These are phyloP conservation scores for Phyllotis vaccarum DNA, from an alignment of 2,797 vertebrate species.

Conservation along the genomic window DNA sequence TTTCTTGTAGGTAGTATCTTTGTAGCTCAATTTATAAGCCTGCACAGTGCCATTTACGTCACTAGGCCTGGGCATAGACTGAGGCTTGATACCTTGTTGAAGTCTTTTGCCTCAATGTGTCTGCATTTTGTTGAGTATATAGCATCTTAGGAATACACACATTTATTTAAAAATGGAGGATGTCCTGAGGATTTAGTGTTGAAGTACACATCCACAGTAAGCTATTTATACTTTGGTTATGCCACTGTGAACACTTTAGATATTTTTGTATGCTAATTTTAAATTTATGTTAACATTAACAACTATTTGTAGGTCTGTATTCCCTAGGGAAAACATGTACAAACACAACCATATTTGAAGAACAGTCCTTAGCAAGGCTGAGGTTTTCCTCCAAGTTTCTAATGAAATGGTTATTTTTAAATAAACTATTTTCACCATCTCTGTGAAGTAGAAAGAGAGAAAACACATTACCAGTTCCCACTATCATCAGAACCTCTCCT, in stretches of 20 bases:
- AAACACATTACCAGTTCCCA: fast-evolving
- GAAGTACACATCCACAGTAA: neutral
- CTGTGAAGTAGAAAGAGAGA: neutral
- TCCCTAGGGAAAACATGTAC: neutral
- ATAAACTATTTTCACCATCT: neutral
- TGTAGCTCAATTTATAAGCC: neutral
- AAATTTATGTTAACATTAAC: neutral
- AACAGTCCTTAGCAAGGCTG: neutral
- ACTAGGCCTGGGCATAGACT: fast-evolving
- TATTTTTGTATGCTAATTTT: constrained; percentile 41
- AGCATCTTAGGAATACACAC: neutral
- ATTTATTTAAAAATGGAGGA: constrained; percentile 27
- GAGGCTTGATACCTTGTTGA: neutral
- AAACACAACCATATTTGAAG: neutral
- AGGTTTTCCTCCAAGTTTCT: neutral
- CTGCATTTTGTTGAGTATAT: neutral
- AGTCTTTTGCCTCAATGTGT: neutral
- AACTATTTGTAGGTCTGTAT: constrained; percentile 52
- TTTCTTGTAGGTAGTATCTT: constrained; percentile 70
- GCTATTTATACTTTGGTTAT: constrained; percentile 56
- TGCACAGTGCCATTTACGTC: neutral
- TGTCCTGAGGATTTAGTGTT: constrained; percentile 12
- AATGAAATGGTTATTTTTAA: neutral
- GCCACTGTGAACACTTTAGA: constrained; percentile 53
- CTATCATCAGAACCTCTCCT: neutral